phyloP scores from a whole-genome alignment of 2,888 invertebrate genomes.

The Cryptocephalus primarius region DNA sequence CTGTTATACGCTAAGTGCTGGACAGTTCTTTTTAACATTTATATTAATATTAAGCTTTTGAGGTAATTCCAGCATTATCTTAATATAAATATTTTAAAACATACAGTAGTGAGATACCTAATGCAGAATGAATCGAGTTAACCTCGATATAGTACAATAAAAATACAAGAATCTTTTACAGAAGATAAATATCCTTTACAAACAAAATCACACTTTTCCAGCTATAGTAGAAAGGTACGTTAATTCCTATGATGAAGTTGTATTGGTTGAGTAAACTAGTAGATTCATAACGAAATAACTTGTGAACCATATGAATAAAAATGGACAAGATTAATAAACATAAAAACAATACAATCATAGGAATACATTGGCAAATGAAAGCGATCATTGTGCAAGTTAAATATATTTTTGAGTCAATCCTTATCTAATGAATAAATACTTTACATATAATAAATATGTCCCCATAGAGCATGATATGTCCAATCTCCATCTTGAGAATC shows the following conservation, averaged over 20 bases:
- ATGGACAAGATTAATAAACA: background rate
- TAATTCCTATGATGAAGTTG: slow-evolving; percentile 20
- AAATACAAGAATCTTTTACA: slow-evolving; percentile 36
- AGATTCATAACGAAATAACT: background rate
- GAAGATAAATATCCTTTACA: slow-evolving; percentile 32
- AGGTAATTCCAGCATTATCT: slow-evolving; percentile 26
- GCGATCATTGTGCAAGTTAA: slow-evolving; percentile 23
- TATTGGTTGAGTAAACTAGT: slow-evolving; percentile 6
- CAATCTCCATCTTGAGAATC: slow-evolving; percentile 25
- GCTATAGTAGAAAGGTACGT: slow-evolving; percentile 36
- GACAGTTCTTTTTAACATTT: slow-evolving; percentile 19
- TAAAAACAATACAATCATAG: slow-evolving; percentile 16
- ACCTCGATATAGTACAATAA: slow-evolving; percentile 25
- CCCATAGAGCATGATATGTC: slow-evolving; percentile 29
- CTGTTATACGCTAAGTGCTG: slow-evolving; percentile 25
- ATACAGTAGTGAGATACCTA: slow-evolving; percentile 27
- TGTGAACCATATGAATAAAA: background rate
- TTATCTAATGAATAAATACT: slow-evolving; percentile 29
- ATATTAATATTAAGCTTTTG: slow-evolving; percentile 15
- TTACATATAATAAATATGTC: slow-evolving; percentile 29
- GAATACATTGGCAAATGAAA: slow-evolving; percentile 27
- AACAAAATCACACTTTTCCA: slow-evolving; percentile 37
- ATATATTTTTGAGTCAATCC: slow-evolving; percentile 13
- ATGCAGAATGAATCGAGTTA: slow-evolving; percentile 21
- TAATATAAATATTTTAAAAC: slow-evolving; percentile 23